Conservation (phyloP, 2,797 vertebrate genomes). For the Poecilia wingei region DNA sequence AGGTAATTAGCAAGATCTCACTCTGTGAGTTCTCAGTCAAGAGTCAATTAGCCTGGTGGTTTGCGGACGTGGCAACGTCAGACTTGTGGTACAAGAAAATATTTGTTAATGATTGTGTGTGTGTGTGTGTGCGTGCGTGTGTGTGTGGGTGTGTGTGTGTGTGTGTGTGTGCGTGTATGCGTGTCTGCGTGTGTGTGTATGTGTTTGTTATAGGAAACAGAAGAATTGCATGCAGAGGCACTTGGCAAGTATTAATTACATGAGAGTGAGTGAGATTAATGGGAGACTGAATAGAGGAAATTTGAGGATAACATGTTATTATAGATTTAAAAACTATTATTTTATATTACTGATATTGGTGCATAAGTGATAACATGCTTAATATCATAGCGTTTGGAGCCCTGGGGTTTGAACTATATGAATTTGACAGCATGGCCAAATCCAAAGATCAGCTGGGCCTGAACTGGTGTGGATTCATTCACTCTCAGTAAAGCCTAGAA, state of each 20-base stretch:
- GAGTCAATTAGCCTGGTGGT: conserved; percentile 84
- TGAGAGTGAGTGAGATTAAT: conserved; percentile 39
- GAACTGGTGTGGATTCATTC: not conserved
- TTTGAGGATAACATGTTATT: conserved; percentile 25
- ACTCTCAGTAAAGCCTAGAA: not conserved
- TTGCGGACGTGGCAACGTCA: conserved; percentile 73
- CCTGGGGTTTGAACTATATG: not conserved
- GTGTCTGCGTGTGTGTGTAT: not conserved
- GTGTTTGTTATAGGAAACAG: conserved; percentile 14
- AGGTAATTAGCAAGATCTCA: conserved; percentile 80
- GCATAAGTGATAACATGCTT: not conserved
- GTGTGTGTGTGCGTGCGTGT: not conserved
- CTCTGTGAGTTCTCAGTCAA: conserved; percentile 76
- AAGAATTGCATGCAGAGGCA: conserved; percentile 27
- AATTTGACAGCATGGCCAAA: not conserved
- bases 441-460: not conserved
- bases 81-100: conserved; percentile 53
- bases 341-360: not conserved
- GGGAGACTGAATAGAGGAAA: conserved; percentile 16
- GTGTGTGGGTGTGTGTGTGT: not conserved
- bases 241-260: conserved; percentile 86
- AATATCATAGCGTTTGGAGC: not conserved
- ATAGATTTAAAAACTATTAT: not conserved
- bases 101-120: conserved; percentile 48
- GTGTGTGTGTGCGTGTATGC: too few species aligned